Percentiles rank a stretch among this genome's conserved stretches.
phyloP scores from a whole-genome alignment of 2,888 invertebrate genomes.

The Heteropelma amictum region DNA sequence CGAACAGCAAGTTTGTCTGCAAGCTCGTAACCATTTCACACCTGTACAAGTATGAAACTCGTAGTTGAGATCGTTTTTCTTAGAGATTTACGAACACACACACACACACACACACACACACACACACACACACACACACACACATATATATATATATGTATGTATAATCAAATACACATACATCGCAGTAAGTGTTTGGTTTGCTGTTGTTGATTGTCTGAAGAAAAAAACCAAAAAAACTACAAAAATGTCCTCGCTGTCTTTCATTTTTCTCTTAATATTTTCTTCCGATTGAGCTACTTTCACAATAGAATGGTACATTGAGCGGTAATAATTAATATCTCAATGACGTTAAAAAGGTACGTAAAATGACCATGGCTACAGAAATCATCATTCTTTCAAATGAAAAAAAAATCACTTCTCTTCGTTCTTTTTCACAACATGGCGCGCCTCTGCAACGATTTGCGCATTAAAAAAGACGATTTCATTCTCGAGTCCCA shows the following conservation, averaged over 20 bases:
- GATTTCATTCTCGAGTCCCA: slow-evolving; percentile 49
- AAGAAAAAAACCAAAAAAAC: slow-evolving; percentile 33
- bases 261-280: slow-evolving; percentile 41
- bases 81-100: not conserved
- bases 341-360: slow-evolving; percentile 60
- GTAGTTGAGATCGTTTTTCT: slow-evolving; percentile 36
- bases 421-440: slow-evolving; percentile 7
- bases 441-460: not conserved
- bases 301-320: slow-evolving; percentile 44
- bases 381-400: slow-evolving; percentile 74
- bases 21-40: slow-evolving; percentile 18
- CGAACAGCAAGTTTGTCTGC: slow-evolving; percentile 29
- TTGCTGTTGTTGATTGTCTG: slow-evolving; percentile 58
- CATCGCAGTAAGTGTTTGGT: slow-evolving; percentile 57
- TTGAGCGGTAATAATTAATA: slow-evolving; percentile 44
- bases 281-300: slow-evolving; percentile 47
- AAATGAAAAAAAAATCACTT: no score
- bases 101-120: not conserved
- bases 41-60: slow-evolving; percentile 37
- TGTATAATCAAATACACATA: not conserved
- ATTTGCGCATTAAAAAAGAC: slow-evolving; percentile 4
- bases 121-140: not conserved
- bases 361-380: slow-evolving; percentile 76
- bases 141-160: not conserved
- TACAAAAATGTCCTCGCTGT: slow-evolving; percentile 36